A percentile compares a stretch with the other conserved stretches of the same genome.
Conservation (phyloP, 2,888 invertebrate species). For the Drosophila emarginata region DNA sequence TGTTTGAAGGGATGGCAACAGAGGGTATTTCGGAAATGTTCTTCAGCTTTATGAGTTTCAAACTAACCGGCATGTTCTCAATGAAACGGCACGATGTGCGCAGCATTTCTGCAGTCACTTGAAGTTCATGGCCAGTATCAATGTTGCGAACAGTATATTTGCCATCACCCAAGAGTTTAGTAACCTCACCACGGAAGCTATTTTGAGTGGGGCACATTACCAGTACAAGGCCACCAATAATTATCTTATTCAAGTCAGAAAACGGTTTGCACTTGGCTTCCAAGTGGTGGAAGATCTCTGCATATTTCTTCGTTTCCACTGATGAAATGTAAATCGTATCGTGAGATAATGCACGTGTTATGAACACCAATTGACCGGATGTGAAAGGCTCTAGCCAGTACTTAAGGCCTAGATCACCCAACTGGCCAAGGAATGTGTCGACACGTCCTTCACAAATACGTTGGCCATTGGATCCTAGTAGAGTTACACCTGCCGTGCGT, state of each 20-base stretch:
- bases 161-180: background rate
- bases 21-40: slow-evolving; percentile 41
- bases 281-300: slow-evolving; percentile 38
- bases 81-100: slow-evolving; percentile 54
- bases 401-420: slow-evolving; percentile 34
- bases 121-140: slow-evolving; percentile 39
- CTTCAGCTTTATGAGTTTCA: slow-evolving; percentile 29
- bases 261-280: slow-evolving; percentile 38
- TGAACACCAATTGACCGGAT: slow-evolving; percentile 39
- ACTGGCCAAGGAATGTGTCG: slow-evolving; percentile 36
- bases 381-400: slow-evolving; percentile 50
- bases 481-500: slow-evolving; percentile 3
- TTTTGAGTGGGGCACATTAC: slow-evolving; percentile 27
- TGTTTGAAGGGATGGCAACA: slow-evolving; percentile 29
- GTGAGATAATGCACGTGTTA: slow-evolving; percentile 39
- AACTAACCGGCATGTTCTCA: slow-evolving; percentile 46
- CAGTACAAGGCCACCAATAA: slow-evolving; percentile 42
- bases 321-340: slow-evolving; percentile 47
- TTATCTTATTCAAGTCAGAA: background rate
- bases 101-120: slow-evolving; percentile 13
- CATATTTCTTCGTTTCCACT: slow-evolving; percentile 33
- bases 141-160: slow-evolving; percentile 48
- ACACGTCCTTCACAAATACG: slow-evolving; percentile 30
- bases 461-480: slow-evolving; percentile 20
- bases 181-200: slow-evolving; percentile 51